Conservation (phyloP, 1,140 invertebrate species). For the Lasioglossum baleicum region DNA sequence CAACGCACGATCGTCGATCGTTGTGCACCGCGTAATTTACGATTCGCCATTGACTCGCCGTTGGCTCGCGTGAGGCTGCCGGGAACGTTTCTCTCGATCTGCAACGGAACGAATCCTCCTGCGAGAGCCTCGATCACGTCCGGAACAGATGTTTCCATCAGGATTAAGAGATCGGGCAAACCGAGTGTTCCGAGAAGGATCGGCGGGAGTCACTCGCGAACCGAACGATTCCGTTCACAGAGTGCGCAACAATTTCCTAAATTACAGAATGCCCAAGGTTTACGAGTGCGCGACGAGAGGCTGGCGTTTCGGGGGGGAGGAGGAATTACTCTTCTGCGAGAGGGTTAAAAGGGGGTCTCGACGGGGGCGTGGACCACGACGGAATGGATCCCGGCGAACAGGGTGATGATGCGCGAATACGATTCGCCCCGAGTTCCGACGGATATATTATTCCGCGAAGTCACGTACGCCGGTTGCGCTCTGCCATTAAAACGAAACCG, state of each 20-base stretch:
- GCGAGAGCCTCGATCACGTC: not conserved
- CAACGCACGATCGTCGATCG: conserved; percentile 7
- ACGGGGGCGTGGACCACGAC: not conserved
- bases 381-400: conserved; percentile 29
- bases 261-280: conserved; percentile 71
- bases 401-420: conserved; percentile 27
- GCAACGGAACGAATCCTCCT: not conserved
- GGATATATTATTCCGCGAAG: conserved; percentile 36
- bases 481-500: conserved; percentile 48
- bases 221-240: conserved; percentile 53
- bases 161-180: not conserved
- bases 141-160: too few species aligned
- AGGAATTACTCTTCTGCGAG: conserved; percentile 4
- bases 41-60: conserved; percentile 7
- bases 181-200: not conserved
- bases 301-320: conserved; percentile 39
- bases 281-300: conserved; percentile 58
- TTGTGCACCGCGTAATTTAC: conserved; percentile 13
- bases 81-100: not conserved
- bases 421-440: conserved; percentile 15
- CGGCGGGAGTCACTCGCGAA: conserved; percentile 38
- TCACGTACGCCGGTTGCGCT: conserved; percentile 35
- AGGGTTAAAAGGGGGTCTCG: not conserved
- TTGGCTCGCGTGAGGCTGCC: too few species aligned
- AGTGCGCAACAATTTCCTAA: conserved; percentile 67